Evolutionary conservation across 2,797 vertebrate species (phyloP), one percentile per base, ranked within the genome.

Genomic region (Periparus ater): DNA sequence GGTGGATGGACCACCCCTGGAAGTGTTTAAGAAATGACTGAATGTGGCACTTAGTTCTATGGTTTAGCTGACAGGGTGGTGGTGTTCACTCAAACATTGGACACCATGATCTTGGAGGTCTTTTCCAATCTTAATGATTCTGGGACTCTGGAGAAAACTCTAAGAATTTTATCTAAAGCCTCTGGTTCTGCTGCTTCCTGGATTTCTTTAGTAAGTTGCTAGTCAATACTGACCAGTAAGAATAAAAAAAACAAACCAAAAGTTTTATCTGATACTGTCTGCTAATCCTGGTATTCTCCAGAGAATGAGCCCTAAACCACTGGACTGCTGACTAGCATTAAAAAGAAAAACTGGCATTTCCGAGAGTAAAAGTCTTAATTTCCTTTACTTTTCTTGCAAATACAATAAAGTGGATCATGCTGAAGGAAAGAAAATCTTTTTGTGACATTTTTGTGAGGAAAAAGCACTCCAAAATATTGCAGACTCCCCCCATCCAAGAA

Each of bases 381-480:
- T 96, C 91, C 95, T 96, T 90, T 91, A 45, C 77, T 82, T 91
- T 72, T 70, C 70, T 94, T 79, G 30, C 32, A 85, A 79, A 85
- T 67, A 67, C 27, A 82, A 80, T 57, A 45, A 95, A 87, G 67
- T 36, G 29, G 63, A 87, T 95, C 74, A 68, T 27, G 32, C 30
- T 34, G 63, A 89, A 92, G 55, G 34, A 87, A 93, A 90, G 50
- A 73, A 95, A 94, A 90, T 76, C 26, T 85, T 93, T 73, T 53
- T 87, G 51, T 95, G 93, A 93, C 88, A 42, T 84, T 95, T 95
- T 91, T 95, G 82, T 79, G 83, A 87, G 91, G 83, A 93, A 92
- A 96, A 91, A 61, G 63, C 67, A 80, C 53, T 96, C 48, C 71
- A 87, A 94, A 93, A 82, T 85, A 92, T 68, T 91, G 53, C 8